Percentiles rank a stretch among this genome's conserved stretches.
Conservation (phyloP, 2,888 invertebrate species). For the Junonia oenone region DNA sequence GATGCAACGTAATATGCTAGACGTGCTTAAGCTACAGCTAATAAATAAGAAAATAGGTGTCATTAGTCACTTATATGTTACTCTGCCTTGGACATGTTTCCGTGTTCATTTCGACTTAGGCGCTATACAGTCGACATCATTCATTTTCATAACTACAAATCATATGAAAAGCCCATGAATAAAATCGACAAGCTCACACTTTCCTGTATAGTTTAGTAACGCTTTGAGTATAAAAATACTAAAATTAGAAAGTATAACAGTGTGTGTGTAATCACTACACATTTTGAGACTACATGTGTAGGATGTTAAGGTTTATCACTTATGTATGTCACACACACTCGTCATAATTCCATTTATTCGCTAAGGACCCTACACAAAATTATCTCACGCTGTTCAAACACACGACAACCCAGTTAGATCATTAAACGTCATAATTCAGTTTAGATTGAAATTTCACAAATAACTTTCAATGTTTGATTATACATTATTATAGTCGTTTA, state of each 20-base stretch:
- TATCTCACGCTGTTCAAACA: conserved; percentile 29
- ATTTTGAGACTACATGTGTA: neutral
- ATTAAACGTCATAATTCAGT: conserved; percentile 5
- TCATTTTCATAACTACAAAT: conserved; percentile 36
- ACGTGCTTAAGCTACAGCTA: conserved; percentile 61
- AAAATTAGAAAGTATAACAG: conserved; percentile 46
- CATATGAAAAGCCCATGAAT: conserved; percentile 52
- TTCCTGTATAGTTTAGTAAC: conserved; percentile 70
- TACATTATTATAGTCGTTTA: neutral
- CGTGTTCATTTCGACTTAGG: neutral
- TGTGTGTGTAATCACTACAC: conserved; percentile 32
- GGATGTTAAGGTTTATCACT: neutral
- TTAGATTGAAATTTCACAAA: conserved; percentile 9
- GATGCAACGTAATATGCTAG: conserved; percentile 60
- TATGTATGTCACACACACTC: conserved; percentile 30
- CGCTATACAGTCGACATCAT: conserved; percentile 25
- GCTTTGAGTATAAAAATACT: conserved; percentile 67
- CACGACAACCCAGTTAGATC: conserved; percentile 15
- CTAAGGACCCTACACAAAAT: conserved; percentile 54
- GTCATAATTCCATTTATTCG: conserved; percentile 43
- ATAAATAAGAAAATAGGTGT: conserved; percentile 60
- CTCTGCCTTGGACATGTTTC: neutral
- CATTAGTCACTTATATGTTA: conserved; percentile 35
- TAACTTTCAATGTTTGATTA: neutral
- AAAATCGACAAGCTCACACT: conserved; percentile 68